Conservation (phyloP, 2,797 vertebrate genomes). For the Acanthiza pusilla region DNA sequence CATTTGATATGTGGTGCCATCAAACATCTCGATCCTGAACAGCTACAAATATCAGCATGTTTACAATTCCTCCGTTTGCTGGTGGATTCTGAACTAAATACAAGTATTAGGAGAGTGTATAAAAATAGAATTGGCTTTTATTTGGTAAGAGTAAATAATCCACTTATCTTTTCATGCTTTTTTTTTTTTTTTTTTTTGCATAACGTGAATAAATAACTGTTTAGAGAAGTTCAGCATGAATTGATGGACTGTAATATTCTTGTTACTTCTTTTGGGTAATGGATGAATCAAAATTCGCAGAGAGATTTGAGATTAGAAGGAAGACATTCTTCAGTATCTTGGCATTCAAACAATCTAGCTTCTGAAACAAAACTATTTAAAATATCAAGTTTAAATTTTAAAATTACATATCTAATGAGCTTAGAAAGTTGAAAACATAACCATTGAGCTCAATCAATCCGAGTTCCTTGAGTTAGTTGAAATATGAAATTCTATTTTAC, state of each 20-base stretch:
- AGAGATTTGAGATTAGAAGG: constrained; percentile 2
- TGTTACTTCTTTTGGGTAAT: background rate
- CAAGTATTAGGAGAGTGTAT: background rate
- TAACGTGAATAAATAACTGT: constrained; percentile 28
- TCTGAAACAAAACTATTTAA: constrained; percentile 30
- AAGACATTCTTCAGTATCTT: constrained; percentile 38
- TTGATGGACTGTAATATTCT: background rate
- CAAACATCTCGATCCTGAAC: background rate
- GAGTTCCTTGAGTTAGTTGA: constrained; percentile 8
- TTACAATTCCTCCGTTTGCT: background rate
- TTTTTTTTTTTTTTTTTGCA: background rate
- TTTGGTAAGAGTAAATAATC: constrained; percentile 9
- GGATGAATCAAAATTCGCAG: background rate
- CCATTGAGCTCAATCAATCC: background rate
- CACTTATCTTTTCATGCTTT: background rate
- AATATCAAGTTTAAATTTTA: constrained; percentile 25
- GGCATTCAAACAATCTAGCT: constrained; percentile 27
- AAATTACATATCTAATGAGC: constrained; percentile 17
- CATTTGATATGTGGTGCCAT: background rate
- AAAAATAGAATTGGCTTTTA: constrained; percentile 49
- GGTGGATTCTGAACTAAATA: constrained; percentile 18
- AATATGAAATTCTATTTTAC: constrained; percentile 40
- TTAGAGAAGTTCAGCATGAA: background rate
- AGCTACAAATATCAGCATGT: background rate
- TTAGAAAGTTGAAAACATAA: constrained; percentile 42